Conservation (phyloP, 2,888 invertebrate species). For the Falcaria lacertinaria region DNA sequence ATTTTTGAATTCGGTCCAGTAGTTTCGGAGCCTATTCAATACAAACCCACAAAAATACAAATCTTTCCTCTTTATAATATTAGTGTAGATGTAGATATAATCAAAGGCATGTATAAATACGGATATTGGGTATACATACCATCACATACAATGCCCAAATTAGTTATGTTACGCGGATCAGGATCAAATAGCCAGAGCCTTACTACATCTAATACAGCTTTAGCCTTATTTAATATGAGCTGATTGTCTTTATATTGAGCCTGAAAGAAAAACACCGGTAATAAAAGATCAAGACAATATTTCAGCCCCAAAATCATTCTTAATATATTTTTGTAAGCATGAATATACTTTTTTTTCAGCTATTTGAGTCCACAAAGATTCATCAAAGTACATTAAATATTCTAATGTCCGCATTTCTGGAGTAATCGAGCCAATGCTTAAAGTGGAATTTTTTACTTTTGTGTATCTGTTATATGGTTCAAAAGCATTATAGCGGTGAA, state of each 20-base stretch:
- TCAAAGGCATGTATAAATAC: too few species aligned
- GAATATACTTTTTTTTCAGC: conserved; percentile 58
- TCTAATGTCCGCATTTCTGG: conserved; percentile 76
- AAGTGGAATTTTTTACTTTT: conserved; percentile 67
- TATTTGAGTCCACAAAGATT: conserved; percentile 52
- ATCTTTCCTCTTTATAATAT: too few species aligned
- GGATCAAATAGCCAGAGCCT: conserved; percentile 71
- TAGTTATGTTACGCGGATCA: conserved; percentile 60
- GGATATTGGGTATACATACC: conserved; percentile 52
- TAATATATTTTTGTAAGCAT: too few species aligned
- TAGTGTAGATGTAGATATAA: too few species aligned
- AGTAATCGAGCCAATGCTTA: conserved; percentile 69
- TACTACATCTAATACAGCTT: conserved; percentile 65
- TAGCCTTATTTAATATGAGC: conserved; percentile 40
- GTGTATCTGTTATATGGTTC: conserved; percentile 71
- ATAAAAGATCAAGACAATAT: too few species aligned
- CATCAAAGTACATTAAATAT: conserved; percentile 66
- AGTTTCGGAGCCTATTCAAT: too few species aligned
- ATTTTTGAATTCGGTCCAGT: too few species aligned
- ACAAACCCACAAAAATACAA: too few species aligned
- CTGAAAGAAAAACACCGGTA: conserved; percentile 21
- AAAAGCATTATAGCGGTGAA: conserved; percentile 73
- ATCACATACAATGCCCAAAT: conserved; percentile 75
- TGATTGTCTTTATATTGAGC: conserved; percentile 18
- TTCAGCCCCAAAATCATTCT: too few species aligned